Base-by-base conservation (phyloP, 2,888 invertebrate species). In the Xanthia togata region DNA sequence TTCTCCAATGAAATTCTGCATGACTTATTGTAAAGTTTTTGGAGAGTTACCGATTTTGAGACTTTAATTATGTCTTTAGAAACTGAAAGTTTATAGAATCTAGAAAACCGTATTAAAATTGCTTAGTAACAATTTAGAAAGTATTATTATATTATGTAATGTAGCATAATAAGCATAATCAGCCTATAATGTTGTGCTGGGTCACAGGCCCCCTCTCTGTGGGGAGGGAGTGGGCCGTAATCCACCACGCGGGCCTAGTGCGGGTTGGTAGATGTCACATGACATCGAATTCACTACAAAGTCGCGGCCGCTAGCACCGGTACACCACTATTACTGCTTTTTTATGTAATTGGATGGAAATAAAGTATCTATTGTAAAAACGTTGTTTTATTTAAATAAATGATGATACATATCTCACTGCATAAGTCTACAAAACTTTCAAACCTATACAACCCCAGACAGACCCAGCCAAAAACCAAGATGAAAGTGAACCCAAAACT, bases 1-100 rank as follows among this genome's bases (percentile, higher is more conserved):
- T 85, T 81, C 73, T 73, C 35, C 84, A 75, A 81, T 77, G 72
- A 88, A 86, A 84, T 79, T 82, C 64, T 78, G 41, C 50, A 75
- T 70, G 79, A 76, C 73, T 82, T 73, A 76, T 81, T 85, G 70
- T 76, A 59, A 85, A 83, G 72, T 85, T 83, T 82, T 64, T n/a
- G 55, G 26, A 74, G 79, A 84, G 68, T 75, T 87, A 76, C 72
- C 60, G 55, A 75, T 76, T 63, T 79, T 38, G 26, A 74, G 63
- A 73, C 68, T 64, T 70, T 60, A 76, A 78, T 72, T 73, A 68
- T 74, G 53, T 73, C 44, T 35, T 69, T 64, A 67, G 11, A 76
- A 71, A 78, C 12, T 26, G 0, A 62, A 64, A 55, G 26, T 70
- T 69, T 41, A 11, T 8, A 53, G 8, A 69, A 38, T 63, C 0